Base-by-base conservation (phyloP, 64 coral and sea anemone species). In the Orbicella faveolata region DNA sequence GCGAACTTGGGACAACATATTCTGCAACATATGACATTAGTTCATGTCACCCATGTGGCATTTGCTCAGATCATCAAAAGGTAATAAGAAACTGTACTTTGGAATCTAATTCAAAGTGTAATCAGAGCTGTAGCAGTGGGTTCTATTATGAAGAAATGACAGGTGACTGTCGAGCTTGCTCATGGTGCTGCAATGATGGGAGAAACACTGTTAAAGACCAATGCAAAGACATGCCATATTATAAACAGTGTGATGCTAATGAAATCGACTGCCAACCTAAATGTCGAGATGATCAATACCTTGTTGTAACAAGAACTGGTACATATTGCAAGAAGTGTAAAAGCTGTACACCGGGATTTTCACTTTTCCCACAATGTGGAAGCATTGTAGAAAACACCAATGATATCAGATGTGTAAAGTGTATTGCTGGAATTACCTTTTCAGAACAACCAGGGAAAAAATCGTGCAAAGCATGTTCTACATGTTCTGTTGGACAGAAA, bases 401-500 rank as follows among this genome's bases (percentile, higher is more conserved):
- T 20, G 33, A 70, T 4, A 34, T 67, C 9, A 87, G 34, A 53
- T 92, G 90, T 68, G 2, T 68, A 21, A 12, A 52, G 19, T 92
- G 90, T 39, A 52, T 79, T 68, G 55, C 55, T 35, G 90, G 90
- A 6, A 62, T 54, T 1, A 92, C 33, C 12, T 92, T 86, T 79
- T 92, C 83, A 66, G 74, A 92, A 17, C 69, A 36, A 1, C 21
- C 8, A 12, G 84, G 67, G 4, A 76, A 65, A 30, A 52, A 62
- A 63, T 20, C 83, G 35, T 92, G 90, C 53, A 87, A 72, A 13
- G 12, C 74, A 3, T 92, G 90, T n/a, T 68, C 83, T 64, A 51
- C 5, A 48, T 92, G 90, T 87, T 64, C 66, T 35, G 20, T 74
- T 80, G 90, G 90, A 26, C 79, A 92, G 54, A 81, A 62, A 78